Conservation (phyloP, 1,140 invertebrate species). For the Hyles vespertilio region DNA sequence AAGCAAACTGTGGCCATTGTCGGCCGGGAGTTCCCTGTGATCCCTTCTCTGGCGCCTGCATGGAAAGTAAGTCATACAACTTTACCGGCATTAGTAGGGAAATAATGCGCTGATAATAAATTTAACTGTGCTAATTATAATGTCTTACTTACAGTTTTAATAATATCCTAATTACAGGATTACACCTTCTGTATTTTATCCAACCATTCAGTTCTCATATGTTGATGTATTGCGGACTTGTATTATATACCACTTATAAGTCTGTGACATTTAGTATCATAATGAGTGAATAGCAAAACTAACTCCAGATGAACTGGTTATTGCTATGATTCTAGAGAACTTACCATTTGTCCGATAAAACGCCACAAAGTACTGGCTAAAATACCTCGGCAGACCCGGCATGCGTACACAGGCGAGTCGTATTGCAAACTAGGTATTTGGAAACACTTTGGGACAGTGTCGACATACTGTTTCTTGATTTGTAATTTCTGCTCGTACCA, state of each 20-base stretch:
- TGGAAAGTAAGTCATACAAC: constrained; percentile 81
- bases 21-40: constrained; percentile 85
- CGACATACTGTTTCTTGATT: neutral
- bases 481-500: neutral
- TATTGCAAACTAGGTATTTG: constrained; percentile 8
- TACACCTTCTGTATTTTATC: constrained; percentile 18
- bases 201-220: constrained; percentile 30
- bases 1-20: constrained; percentile 82
- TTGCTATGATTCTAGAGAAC: constrained; percentile 56
- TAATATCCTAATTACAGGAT: constrained; percentile 8
- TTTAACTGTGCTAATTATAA: constrained; percentile 32
- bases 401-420: constrained; percentile 17
- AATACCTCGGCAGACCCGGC: constrained; percentile 66
- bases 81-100: neutral
- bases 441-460: constrained; percentile 29
- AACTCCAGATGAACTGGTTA: constrained; percentile 72
- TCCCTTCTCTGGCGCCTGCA: constrained; percentile 84
- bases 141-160: constrained; percentile 7
- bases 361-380: constrained; percentile 69
- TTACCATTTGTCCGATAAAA: constrained; percentile 74
- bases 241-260: constrained; percentile 56
- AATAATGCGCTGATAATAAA: constrained; percentile 20
- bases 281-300: constrained; percentile 67
- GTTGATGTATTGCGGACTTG: constrained; percentile 46
- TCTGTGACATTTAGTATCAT: constrained; percentile 47